Evolutionary conservation across 2,113 vertebrate genomes (phyloP).

Genomic region (Capreolus pygargus): DNA sequence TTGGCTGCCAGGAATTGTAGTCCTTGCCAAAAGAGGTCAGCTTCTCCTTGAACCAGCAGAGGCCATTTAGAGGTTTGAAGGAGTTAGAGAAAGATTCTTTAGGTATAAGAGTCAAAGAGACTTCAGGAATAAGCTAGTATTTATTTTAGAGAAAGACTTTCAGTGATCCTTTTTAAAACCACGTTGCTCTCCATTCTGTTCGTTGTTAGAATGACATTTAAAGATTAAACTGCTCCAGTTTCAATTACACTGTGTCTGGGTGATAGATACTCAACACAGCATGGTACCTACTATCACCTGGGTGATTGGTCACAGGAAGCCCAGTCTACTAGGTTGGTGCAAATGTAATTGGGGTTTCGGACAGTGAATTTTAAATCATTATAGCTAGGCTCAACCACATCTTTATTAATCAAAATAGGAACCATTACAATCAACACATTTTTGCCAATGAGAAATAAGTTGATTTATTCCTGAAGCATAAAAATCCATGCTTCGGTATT

Average conservation of each 20-base stretch:
- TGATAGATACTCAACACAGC: not conserved
- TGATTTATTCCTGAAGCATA: not conserved
- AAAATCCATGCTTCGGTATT: not conserved
- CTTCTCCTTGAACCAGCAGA: conserved; percentile 11
- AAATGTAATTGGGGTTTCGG: not conserved
- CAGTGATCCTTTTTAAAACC: not conserved
- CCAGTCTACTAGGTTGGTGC: not conserved
- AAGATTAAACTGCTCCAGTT: not conserved
- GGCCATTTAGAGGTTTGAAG: not conserved
- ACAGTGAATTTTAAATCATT: not conserved
- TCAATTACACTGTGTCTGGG: not conserved
- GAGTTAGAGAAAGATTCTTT: not conserved
- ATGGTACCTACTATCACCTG: not conserved
- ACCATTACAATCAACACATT: not conserved
- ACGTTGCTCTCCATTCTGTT: not conserved
- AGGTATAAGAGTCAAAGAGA: conserved; percentile 16
- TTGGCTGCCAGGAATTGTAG: not conserved
- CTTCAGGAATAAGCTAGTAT: not conserved
- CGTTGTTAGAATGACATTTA: conserved; percentile 24
- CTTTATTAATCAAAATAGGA: not conserved
- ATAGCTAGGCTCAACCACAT: not conserved
- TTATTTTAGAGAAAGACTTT: not conserved
- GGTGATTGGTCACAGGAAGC: not conserved
- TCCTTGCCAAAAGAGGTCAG: not conserved
- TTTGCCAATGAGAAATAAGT: not conserved